Evolutionary conservation across 1,140 invertebrate genomes (phyloP).

Genomic region (Microplitis demolitor): DNA sequence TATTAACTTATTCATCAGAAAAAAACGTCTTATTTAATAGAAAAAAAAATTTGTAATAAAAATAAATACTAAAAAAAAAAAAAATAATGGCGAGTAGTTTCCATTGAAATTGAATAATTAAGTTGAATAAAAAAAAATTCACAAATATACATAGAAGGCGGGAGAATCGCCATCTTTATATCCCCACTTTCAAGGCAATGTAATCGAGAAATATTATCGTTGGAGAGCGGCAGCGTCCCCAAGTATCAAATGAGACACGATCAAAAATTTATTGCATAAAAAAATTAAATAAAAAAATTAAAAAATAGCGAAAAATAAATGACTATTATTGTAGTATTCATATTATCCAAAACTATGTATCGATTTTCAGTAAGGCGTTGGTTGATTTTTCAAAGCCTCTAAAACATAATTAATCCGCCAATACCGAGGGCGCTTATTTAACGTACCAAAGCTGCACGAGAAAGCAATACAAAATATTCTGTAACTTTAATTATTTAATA

Average conservation of each 20-base stretch:
- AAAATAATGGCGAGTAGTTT: not conserved
- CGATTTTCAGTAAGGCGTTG: conserved; percentile 21
- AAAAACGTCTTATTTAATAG: too few species aligned
- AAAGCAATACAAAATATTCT: not conserved
- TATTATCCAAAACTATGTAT: not conserved
- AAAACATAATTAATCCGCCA: conserved; percentile 3
- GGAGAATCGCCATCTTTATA: conserved; percentile 20
- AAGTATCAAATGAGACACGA: not conserved
- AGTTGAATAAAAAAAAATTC: not conserved
- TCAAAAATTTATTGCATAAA: not conserved
- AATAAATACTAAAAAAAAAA: not conserved
- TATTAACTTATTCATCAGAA: too few species aligned
- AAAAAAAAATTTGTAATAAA: too few species aligned
- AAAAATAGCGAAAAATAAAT: not conserved
- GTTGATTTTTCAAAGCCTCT: conserved; percentile 17
- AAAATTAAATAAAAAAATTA: not conserved
- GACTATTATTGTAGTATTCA: not conserved
- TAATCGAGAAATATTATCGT: conserved; percentile 19
- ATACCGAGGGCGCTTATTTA: conserved; percentile 3
- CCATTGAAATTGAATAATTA: not conserved
- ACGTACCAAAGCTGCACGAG: not conserved
- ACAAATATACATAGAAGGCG: conserved; percentile 13
- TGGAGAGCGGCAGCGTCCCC: conserved; percentile 13
- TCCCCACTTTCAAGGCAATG: conserved; percentile 14
- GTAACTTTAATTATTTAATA: not conserved